Evolutionary conservation across 2,888 invertebrate species (phyloP), one percentile per base, ranked within the genome.

Genomic region (Oxystoma pomonae): DNA sequence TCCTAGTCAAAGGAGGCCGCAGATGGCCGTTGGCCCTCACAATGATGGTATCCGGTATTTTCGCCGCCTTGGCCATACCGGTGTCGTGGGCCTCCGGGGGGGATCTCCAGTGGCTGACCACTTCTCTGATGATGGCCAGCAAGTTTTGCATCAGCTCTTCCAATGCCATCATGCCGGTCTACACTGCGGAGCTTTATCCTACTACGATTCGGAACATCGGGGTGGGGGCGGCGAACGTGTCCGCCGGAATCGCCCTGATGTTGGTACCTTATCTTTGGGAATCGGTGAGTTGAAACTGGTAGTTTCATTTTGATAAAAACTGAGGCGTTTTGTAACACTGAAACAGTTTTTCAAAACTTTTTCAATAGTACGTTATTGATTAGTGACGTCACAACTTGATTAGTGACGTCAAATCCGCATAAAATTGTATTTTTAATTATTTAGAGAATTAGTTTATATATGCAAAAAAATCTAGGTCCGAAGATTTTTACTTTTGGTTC

Each of bases 141-240:
- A 91, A 92, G 81, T 91, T 92, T 72, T 87, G 89, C 20, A 89
- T 92, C 60, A 90, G 90, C 52, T 86, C 89, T 0, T 89, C 90
- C 18, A 92, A 92, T 73, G 91, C 89, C 74, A 89, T 91, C 72
- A 83, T 91, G 82, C 92, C 92, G 0, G 83, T 92, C 18, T 92
- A 87, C 76, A 87, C 90, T 5, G 89, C 91, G 0, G 92, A 93
- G 80, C 78, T 92, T 51, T 92, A 90, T 74, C 92, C 92, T 0
- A 93, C 92, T 0, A 86, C 90, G 2, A 85, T 91, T 1, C 83
- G 92, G 67, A 92, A 92, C 76, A 87, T 90, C 50, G 91, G 90
- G 0, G 86, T 92, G 71, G 92, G 81, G 2, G 89, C 88, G 1
- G 90, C 90, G 72, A 91, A 92, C 75, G 85, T 90, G 59, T 85